Evolutionary conservation across 2,113 vertebrate species (phyloP).

Genomic region (Micromys minutus): DNA sequence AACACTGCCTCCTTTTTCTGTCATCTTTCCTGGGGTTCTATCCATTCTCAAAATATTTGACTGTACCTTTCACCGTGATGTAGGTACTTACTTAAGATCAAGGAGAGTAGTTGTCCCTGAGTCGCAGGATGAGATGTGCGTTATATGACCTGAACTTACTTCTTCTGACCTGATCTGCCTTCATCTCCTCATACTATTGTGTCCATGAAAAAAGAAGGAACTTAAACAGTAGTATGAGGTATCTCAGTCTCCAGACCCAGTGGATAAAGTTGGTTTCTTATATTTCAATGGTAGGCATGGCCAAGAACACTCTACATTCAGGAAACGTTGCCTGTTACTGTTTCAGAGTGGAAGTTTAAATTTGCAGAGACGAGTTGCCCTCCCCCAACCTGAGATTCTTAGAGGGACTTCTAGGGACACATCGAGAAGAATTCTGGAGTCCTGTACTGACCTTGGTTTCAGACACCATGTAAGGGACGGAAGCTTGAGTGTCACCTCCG

Average conservation of each 20-base stretch:
- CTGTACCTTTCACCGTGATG: conserved; percentile 29
- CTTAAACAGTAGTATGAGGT: background rate
- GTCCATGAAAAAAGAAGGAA: background rate
- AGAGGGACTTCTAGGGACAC: background rate
- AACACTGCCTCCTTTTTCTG: background rate
- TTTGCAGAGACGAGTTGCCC: background rate
- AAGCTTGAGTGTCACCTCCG: background rate
- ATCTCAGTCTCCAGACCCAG: background rate
- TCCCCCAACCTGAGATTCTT: background rate
- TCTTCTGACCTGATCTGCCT: background rate
- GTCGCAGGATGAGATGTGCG: conserved; percentile 35
- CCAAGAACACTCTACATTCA: background rate
- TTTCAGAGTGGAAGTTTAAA: background rate
- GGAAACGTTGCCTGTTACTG: conserved; percentile 5
- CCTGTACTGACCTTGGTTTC: background rate
- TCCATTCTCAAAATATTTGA: background rate
- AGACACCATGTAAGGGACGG: background rate
- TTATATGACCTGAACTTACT: conserved; percentile 43
- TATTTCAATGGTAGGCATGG: background rate
- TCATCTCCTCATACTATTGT: conserved; percentile 5
- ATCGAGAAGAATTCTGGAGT: background rate
- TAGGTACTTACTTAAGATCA: conserved; percentile 59
- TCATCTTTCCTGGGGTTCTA: background rate
- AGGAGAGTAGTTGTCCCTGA: conserved; percentile 52
- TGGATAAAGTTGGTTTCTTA: conserved; percentile 14